phyloP scores from a whole-genome alignment of 92 coral and sea anemone species.

The Phenganax subtilis region DNA sequence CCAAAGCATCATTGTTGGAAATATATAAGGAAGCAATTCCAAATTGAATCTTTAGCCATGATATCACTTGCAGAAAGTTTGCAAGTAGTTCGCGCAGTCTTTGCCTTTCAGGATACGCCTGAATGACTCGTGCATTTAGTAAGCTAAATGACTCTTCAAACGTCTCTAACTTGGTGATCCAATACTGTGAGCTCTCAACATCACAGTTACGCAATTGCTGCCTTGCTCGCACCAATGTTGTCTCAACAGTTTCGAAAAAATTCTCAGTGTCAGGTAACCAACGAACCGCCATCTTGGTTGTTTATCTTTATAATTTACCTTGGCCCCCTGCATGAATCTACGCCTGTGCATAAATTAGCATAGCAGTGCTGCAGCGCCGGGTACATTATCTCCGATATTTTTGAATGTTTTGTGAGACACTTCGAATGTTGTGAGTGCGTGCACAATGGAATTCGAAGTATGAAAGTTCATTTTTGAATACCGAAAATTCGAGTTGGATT shows the following conservation, averaged over 20 bases:
- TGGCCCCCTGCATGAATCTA: neutral
- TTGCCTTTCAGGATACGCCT: neutral
- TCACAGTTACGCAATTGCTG: neutral
- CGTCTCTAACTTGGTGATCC: conserved; percentile 5
- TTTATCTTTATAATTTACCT: too few species aligned
- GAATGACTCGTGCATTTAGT: conserved; percentile 4
- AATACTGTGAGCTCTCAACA: neutral
- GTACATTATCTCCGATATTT: neutral
- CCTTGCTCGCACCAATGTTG: neutral
- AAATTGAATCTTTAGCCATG: neutral
- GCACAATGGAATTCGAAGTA: neutral
- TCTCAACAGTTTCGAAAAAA: neutral
- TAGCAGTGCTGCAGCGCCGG: too few species aligned
- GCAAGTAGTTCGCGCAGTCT: neutral
- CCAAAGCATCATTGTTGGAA: neutral
- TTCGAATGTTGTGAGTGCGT: neutral
- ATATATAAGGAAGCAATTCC: neutral
- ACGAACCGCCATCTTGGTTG: neutral
- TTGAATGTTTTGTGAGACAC: conserved; percentile 23
- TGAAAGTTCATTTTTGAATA: neutral
- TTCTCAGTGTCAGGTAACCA: conserved; percentile 1
- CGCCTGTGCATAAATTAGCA: neutral
- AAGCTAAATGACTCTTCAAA: conserved; percentile 3
- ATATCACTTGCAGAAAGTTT: neutral
- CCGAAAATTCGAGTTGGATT: neutral